Evolutionary conservation across 2,888 invertebrate genomes (phyloP), one percentile per base, ranked within the genome.

Genomic region (Pollenia amentaria): DNA sequence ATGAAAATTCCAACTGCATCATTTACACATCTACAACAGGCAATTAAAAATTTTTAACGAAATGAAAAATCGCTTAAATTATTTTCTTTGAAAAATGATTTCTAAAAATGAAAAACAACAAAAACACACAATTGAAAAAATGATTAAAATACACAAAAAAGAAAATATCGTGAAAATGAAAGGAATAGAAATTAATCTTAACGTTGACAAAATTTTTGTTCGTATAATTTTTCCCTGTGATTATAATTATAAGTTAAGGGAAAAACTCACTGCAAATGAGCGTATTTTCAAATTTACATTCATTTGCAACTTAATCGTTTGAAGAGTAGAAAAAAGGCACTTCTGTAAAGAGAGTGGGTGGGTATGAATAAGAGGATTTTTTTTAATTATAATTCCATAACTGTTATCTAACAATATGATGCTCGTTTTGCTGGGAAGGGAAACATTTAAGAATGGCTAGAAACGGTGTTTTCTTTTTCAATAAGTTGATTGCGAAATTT

Each of bases 341-440:
- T 67, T 42, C 12, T 14, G 14, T 11, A 29, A 60, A 57, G 46
- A 40, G 18, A 51, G 21, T 42, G 14, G 51, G 21, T 42, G 75
- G 51, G 60, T 75, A 75, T 60, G 48, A 75, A 55, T 67, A 67
- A 67, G 75, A 60, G 51, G 76, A 76, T 64, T 60, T 69, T 65
- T 82, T 75, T 75, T 75, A 82, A 82, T 82, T 82, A 75, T 67
- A 73, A 75, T 82, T 67, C 64, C 51, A 69, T 75, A 69, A 67
- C 55, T 42, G 70, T 60, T 67, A 42, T 16, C 11, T 46, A 62
- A 69, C 67, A 29, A 65, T 62, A 60, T 70, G 40, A 53, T 42
- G 40, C 11, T 42, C 21, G 42, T 21, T 62, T 3, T 16, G 11
- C 75, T 3, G 81, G 14, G 67, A 42, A 51, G 60, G 10, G 40